Percentiles rank a stretch among this genome's conserved stretches.
Evolutionary conservation across 2,888 invertebrate genomes (phyloP).

Genomic region (Meteorus colon): DNA sequence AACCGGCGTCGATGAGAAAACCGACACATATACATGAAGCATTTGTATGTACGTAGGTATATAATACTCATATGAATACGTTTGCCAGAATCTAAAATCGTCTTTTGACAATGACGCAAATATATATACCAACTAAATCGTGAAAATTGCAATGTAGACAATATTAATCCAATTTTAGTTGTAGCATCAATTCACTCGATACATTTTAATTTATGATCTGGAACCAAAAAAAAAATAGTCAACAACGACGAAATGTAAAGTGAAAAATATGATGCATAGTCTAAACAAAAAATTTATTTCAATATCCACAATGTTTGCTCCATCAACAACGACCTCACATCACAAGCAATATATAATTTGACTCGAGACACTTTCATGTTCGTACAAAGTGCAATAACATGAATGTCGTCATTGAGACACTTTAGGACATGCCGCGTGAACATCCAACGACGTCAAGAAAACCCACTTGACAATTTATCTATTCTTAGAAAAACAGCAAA

Average conservation of each 20-base stretch:
- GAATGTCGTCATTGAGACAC: conserved; percentile 9
- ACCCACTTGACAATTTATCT: neutral
- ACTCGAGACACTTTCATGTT: conserved; percentile 18
- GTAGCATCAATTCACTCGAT: neutral
- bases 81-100: conserved; percentile 70
- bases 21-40: conserved; percentile 8
- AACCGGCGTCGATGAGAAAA: conserved; percentile 35
- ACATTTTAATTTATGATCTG: neutral
- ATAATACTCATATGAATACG: conserved; percentile 50
- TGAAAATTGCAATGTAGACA: conserved; percentile 32
- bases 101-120: conserved; percentile 70
- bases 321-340: neutral
- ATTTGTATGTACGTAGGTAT: neutral
- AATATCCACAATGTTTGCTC: neutral
- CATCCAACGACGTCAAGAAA: neutral
- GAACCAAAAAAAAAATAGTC: neutral
- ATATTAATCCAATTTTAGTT: neutral
- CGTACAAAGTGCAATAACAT: conserved; percentile 13
- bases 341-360: conserved; percentile 4
- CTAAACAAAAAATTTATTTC: neutral
- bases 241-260: neutral
- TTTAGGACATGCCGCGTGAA: neutral
- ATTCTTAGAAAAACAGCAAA: neutral
- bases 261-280: neutral
- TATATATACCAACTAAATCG: conserved; percentile 60